Evolutionary conservation across 35 echinoderm and acorn worm species (phyloP).

Genomic region (Diadema setosum): DNA sequence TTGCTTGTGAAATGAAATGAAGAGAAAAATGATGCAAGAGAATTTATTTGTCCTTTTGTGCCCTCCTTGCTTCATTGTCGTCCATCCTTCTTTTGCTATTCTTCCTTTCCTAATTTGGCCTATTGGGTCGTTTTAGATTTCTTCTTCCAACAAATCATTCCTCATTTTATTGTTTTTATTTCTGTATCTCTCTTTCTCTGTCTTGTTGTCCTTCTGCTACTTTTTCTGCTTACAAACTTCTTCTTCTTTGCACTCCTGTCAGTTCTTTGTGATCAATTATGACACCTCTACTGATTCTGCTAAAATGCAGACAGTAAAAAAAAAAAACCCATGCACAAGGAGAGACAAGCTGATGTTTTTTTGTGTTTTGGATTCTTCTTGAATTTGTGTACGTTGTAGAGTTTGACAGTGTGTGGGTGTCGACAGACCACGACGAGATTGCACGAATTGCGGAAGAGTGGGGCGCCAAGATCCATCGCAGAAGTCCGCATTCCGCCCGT

Average conservation of each 20-base stretch:
- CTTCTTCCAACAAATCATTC: background rate
- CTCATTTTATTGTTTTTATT: background rate
- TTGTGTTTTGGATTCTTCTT: too few species aligned
- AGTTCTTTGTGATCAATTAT: background rate
- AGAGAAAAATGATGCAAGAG: too few species aligned
- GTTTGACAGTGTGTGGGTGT: slow-evolving; percentile 98
- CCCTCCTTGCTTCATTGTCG: too few species aligned
- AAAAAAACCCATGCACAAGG: too few species aligned
- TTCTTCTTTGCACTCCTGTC: background rate
- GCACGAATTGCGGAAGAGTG: slow-evolving; percentile 67
- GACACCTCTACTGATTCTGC: too few species aligned
- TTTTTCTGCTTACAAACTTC: background rate
- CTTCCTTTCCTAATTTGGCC: background rate
- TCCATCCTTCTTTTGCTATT: background rate
- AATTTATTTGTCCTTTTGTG: too few species aligned
- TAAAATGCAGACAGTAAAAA: too few species aligned
- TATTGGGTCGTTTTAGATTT: background rate
- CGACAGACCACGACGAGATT: slow-evolving; percentile 95
- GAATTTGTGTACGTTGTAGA: slow-evolving; percentile 29
- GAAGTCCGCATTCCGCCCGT: slow-evolving; percentile 47
- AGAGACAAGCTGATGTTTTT: too few species aligned
- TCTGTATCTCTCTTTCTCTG: background rate
- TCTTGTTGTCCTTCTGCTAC: background rate
- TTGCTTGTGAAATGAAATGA: too few species aligned
- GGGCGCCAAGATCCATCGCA: slow-evolving; percentile 80